A percentile compares a stretch with the other conserved stretches of the same genome.
These are phyloP conservation scores for Brachirus orientalis DNA, from an alignment of 2,113 vertebrate genomes.

Conservation along the genomic window DNA sequence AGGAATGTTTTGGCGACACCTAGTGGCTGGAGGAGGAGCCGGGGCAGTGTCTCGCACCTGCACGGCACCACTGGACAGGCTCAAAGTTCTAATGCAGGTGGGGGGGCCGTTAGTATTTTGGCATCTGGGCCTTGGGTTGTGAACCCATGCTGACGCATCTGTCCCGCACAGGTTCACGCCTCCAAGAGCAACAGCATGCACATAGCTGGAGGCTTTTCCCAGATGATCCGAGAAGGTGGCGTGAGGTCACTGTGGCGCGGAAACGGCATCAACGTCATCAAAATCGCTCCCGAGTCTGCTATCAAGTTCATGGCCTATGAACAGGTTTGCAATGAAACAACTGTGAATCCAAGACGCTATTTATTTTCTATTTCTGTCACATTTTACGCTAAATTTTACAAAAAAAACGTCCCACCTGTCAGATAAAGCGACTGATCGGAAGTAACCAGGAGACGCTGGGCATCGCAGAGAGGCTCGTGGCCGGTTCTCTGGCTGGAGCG, in stretches of 20 bases:
- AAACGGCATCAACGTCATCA: constrained; percentile 96
- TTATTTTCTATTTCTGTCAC: background rate
- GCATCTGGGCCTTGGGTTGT: background rate
- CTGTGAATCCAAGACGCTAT: too few species aligned
- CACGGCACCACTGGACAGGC: constrained; percentile 92
- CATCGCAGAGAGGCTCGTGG: constrained; percentile 89
- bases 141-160: background rate
- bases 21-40: constrained; percentile 95
- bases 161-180: constrained; percentile 86
- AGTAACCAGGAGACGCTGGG: constrained; percentile 92
- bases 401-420: background rate
- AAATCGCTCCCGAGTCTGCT: constrained; percentile 95
- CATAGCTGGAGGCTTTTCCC: constrained; percentile 88
- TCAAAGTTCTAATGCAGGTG: constrained; percentile 99
- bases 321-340: too few species aligned
- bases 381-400: background rate
- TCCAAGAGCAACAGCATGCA: constrained; percentile 93
- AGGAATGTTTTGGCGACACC: constrained; percentile 96
- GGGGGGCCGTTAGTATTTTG: background rate
- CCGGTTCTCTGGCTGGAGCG: constrained; percentile 91
- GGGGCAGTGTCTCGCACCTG: constrained; percentile 94
- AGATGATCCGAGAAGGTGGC: constrained; percentile 94
- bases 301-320: constrained; percentile 99
- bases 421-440: constrained; percentile 94
- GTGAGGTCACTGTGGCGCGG: constrained; percentile 91